phyloP scores from a whole-genome alignment of 2,888 invertebrate genomes.

The Idaea biselata region DNA sequence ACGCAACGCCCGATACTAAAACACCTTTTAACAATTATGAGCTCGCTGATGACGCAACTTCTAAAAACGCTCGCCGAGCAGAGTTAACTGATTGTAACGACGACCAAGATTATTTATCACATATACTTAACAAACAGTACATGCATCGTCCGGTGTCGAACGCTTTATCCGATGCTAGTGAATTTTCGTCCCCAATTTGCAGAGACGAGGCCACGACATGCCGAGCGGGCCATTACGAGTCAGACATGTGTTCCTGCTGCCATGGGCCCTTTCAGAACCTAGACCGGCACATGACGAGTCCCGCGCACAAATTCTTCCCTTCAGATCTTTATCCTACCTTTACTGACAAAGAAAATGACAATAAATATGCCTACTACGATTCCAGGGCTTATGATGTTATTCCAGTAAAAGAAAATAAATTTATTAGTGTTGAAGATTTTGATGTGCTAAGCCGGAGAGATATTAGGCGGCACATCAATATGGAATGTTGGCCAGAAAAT shows the following conservation, averaged over 20 bases:
- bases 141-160: constrained; percentile 36
- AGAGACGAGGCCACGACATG: constrained; percentile 16
- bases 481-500: constrained; percentile 40
- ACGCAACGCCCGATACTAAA: constrained; percentile 16
- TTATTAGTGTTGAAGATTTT: constrained; percentile 35
- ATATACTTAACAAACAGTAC: constrained; percentile 54
- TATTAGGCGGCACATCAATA: constrained; percentile 25
- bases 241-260: constrained; percentile 61
- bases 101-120: constrained; percentile 38
- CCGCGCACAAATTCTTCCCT: constrained; percentile 8
- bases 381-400: constrained; percentile 60
- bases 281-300: constrained; percentile 41
- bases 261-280: constrained; percentile 53
- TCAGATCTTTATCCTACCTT: constrained; percentile 16
- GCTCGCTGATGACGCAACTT: constrained; percentile 9
- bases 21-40: constrained; percentile 18
- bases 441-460: constrained; percentile 36
- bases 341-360: constrained; percentile 25
- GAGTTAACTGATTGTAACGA: constrained; percentile 11
- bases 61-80: constrained; percentile 12
- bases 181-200: constrained; percentile 59
- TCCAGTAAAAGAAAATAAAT: constrained; percentile 59
- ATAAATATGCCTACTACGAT: constrained; percentile 50
- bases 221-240: constrained; percentile 26
- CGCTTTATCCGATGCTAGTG: constrained; percentile 45